A percentile compares a stretch with the other conserved stretches of the same genome.
phyloP scores from a whole-genome alignment of 2,113 vertebrate genomes.

The Hiodon tergisus region DNA sequence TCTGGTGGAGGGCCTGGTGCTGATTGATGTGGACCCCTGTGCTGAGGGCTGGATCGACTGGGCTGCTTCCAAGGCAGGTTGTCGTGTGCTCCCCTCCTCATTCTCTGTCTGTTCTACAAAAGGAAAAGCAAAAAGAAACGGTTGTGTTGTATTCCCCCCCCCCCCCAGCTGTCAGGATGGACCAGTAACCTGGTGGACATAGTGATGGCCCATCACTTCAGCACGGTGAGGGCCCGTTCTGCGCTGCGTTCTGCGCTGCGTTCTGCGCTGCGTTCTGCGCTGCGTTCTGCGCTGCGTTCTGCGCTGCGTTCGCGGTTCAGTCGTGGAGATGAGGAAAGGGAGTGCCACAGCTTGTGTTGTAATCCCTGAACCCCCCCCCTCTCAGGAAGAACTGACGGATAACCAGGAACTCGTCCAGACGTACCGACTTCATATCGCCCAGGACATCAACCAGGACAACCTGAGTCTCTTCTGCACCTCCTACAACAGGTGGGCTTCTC shows the following conservation, averaged over 20 bases:
- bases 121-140: not conserved
- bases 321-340: not conserved
- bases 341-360: not conserved
- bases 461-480: constrained; percentile 86
- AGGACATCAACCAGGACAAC: constrained; percentile 97
- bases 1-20: constrained; percentile 87
- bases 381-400: constrained; percentile 86
- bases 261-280: not conserved
- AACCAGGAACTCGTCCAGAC: constrained; percentile 94
- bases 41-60: constrained; percentile 98
- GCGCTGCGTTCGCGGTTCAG: not conserved
- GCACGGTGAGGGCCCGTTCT: constrained; percentile 71
- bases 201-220: constrained; percentile 91
- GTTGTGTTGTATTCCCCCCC: constrained; percentile 16
- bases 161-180: constrained; percentile 82
- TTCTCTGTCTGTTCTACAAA: not conserved
- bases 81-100: not conserved
- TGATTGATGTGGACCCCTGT: constrained; percentile 89
- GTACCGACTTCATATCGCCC: constrained; percentile 88
- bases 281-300: not conserved
- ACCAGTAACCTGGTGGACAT: constrained; percentile 90
- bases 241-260: not conserved
- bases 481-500: constrained; percentile 76
- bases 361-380: constrained; percentile 10
- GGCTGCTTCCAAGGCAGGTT: constrained; percentile 87